These are phyloP conservation scores for Zaprionus camerounensis DNA, from an alignment of 1,140 invertebrate genomes.

Conservation along the genomic window DNA sequence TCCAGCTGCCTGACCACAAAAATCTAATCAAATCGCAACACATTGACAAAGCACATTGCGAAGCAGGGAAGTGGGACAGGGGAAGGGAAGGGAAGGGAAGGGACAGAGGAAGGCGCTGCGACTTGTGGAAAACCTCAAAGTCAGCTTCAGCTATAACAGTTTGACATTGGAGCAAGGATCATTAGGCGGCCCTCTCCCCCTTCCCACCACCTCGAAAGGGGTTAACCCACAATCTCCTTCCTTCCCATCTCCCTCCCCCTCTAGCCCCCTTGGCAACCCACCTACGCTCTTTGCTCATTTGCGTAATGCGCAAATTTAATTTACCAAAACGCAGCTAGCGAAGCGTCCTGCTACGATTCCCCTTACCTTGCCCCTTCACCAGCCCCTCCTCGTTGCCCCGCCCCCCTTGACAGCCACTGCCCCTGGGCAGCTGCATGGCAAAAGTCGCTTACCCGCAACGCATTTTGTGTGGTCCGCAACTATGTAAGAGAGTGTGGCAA, in stretches of 20 bases:
- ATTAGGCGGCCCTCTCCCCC: constrained; percentile 37
- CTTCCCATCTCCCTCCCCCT: background rate
- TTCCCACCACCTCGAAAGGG: constrained; percentile 6
- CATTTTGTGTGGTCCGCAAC: constrained; percentile 62
- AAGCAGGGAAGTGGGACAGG: background rate
- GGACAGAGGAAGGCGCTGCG: background rate
- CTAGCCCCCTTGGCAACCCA: background rate
- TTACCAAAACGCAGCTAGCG: constrained; percentile 73
- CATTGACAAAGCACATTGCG: constrained; percentile 26
- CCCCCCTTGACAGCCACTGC: background rate
- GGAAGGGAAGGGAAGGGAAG: background rate
- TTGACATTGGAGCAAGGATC: constrained; percentile 47
- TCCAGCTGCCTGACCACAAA: constrained; percentile 43
- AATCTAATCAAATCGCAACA: constrained; percentile 54
- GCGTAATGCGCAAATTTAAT: constrained; percentile 83
- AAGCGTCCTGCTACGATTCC: constrained; percentile 30
- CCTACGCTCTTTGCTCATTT: constrained; percentile 67
- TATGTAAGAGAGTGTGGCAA: constrained; percentile 43
- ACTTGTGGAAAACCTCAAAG: background rate
- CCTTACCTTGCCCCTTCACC: background rate
- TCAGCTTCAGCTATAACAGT: constrained; percentile 17
- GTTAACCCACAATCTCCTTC: constrained; percentile 12
- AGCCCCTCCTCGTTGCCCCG: background rate
- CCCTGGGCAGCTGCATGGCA: constrained; percentile 25
- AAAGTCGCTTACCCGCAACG: constrained; percentile 69